Conservation (phyloP, 1,140 invertebrate genomes). For the Drosophila hydei region DNA sequence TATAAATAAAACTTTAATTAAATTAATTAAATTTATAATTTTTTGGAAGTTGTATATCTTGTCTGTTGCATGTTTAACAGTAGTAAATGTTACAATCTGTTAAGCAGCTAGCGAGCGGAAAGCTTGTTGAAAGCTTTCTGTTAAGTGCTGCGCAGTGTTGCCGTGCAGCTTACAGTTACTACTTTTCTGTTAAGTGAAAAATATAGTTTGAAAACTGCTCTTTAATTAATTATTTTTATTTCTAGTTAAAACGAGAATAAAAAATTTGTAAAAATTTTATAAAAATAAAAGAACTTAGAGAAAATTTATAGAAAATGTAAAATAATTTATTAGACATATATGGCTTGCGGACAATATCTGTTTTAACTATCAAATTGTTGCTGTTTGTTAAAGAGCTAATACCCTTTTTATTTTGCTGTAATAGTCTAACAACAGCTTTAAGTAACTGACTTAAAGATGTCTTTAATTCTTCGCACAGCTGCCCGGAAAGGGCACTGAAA, state of each 20-base stretch:
- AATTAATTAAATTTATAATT: no score
- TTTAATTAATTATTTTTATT: not conserved
- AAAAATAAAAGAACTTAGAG: not conserved
- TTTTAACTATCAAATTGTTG: no score
- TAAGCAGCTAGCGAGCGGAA: constrained; percentile 14
- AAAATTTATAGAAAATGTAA: no score
- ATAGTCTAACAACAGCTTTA: no score
- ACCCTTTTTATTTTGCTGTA: no score
- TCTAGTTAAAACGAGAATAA: not conserved
- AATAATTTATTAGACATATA: no score
- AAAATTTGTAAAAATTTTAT: not conserved
- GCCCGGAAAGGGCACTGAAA: no score
- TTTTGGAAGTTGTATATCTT: not conserved
- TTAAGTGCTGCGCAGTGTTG: constrained; percentile 51
- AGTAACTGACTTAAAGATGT: no score
- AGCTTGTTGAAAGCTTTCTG: constrained; percentile 45
- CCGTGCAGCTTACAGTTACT: constrained; percentile 33
- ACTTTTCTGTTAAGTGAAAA: constrained; percentile 18
- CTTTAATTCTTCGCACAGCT: no score
- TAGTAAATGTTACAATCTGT: not conserved
- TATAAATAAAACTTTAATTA: constrained; percentile 2
- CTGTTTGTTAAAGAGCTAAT: no score
- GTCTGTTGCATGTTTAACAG: not conserved
- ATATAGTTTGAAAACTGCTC: not conserved
- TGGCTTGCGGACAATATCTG: no score